Percentiles rank a stretch among this genome's conserved stretches.
phyloP scores from a whole-genome alignment of 2,888 invertebrate species.

The Stenurella melanura region DNA sequence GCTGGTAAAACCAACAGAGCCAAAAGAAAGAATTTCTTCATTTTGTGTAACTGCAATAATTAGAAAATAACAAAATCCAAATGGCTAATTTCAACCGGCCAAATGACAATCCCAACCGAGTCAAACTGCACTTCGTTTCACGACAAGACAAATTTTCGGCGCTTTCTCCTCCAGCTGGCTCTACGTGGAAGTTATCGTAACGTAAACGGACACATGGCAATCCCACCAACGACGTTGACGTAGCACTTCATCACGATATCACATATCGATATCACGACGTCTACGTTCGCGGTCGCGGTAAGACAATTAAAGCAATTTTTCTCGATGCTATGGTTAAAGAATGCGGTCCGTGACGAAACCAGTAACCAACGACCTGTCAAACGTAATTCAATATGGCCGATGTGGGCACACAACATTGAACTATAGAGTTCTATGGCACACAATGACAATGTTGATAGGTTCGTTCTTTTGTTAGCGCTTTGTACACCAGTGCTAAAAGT shows the following conservation, averaged over 20 bases:
- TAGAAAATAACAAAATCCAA: background rate
- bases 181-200: conserved; percentile 69
- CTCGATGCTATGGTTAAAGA: no score
- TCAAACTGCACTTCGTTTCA: conserved; percentile 37
- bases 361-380: no score
- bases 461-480: no score
- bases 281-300: no score
- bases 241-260: background rate
- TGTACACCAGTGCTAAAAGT: no score
- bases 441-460: no score
- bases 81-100: conserved; percentile 8
- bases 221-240: conserved; percentile 53
- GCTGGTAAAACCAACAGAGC: conserved; percentile 82
- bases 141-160: conserved; percentile 31
- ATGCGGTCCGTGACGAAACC: no score
- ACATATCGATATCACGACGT: background rate
- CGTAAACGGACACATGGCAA: conserved; percentile 68
- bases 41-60: conserved; percentile 67
- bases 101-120: conserved; percentile 4
- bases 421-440: no score
- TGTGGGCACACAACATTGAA: no score
- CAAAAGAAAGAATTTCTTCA: conserved; percentile 82
- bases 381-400: no score
- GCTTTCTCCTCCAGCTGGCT: conserved; percentile 59
- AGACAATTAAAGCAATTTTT: no score